Evolutionary conservation across 2,113 vertebrate species (phyloP), one percentile per base, ranked within the genome.

Genomic region (Choloepus hoffmanni): DNA sequence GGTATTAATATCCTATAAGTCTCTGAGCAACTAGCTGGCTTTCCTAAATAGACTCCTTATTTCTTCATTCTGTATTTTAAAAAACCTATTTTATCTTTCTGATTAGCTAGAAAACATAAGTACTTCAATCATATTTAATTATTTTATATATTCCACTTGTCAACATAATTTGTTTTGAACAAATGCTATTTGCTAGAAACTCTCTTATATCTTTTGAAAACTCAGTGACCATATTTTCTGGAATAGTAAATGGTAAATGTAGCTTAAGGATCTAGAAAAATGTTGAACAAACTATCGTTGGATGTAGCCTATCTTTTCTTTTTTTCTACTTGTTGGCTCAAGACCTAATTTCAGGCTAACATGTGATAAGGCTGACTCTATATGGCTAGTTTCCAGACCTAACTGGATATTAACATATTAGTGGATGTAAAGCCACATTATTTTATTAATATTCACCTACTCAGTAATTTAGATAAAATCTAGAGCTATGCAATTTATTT

Each of bases 401-500:
- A 84, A 81, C 14, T 40, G 60, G n/a, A 5, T 23, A 33, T 40
- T 53, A 77, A n/a, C 28, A 60, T 73, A 43, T 19, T 53, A 70
- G 8, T 77, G 21, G 23, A 62, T 76, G 48, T 89, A 82, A 68
- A 30, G 55, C 13, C 90, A 28, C 18, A 77, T 45, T 15, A 36
- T 82, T 83, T 70, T 90, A 45, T 16, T 62, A 33, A 67, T 90
- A 43, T 53, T n/a, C 65, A 85, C 45, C 2, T 62, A 70, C 28
- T 70, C 13, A 91, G 26, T 55, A 91, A 82, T 68, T 91, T 96
- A 62, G 6, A 19, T 89, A 85, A 93, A 83, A 62, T 33, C 13
- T 45, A 67, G 30, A 92, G 33, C 12, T 67, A 55, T 45, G 50
- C 13, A 89, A 65, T 91, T 23, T 92, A 40, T 26, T 70, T 83